Percentiles rank a stretch among this genome's conserved stretches.
Conservation (phyloP, 2,888 invertebrate species). For the Caenorhabditis angaria region DNA sequence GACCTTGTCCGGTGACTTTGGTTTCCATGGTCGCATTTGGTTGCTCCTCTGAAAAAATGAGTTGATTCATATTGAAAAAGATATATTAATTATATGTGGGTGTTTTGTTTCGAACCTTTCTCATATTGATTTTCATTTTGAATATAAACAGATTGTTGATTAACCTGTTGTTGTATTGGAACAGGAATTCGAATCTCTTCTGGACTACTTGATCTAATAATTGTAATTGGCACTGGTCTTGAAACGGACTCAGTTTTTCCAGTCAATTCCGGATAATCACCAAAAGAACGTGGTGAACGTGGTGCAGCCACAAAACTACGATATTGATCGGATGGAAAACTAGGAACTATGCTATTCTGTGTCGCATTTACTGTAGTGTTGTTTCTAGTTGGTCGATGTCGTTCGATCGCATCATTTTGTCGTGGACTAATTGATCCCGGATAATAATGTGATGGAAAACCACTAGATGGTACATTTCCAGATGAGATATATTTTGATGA, state of each 20-base stretch:
- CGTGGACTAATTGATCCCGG: conserved; percentile 52
- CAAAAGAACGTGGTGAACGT: conserved; percentile 42
- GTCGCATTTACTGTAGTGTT: conserved; percentile 10
- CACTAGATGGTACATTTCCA: background rate
- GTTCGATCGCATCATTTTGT: conserved; percentile 57
- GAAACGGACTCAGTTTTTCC: conserved; percentile 3
- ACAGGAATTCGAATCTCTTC: background rate
- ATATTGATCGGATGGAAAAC: conserved; percentile 42
- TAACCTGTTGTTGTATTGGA: background rate
- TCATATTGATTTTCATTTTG: background rate
- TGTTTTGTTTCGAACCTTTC: background rate
- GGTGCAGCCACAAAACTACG: conserved; percentile 49
- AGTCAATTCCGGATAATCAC: conserved; percentile 57
- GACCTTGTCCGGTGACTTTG: conserved; percentile 67
- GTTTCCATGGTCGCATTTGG: conserved; percentile 72
- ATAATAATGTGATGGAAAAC: conserved; percentile 53
- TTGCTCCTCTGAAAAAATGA: conserved; percentile 61
- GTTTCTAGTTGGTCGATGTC: conserved; percentile 46
- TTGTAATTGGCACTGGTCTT: conserved; percentile 26
- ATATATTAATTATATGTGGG: background rate
- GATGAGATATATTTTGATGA: conserved; percentile 17
- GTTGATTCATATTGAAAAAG: no score
- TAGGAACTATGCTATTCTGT: conserved; percentile 25
- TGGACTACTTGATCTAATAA: conserved; percentile 11
- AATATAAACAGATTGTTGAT: background rate